Evolutionary conservation across 2,113 vertebrate genomes (phyloP).

Genomic region (Neomonachus schauinslandi): DNA sequence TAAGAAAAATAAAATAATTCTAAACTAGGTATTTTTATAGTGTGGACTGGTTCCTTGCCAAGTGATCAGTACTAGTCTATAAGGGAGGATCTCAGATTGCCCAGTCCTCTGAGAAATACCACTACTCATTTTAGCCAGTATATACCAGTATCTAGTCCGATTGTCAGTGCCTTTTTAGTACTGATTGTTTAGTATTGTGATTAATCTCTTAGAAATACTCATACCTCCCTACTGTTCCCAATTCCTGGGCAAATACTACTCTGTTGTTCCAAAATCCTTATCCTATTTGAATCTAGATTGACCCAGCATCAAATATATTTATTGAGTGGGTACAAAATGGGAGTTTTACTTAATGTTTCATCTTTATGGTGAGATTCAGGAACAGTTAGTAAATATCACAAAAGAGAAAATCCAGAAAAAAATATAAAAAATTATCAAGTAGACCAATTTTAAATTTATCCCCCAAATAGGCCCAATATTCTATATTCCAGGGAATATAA

Average conservation of each 20-base stretch:
- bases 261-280: neutral
- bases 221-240: neutral
- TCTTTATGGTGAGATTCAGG: neutral
- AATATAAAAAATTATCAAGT: neutral
- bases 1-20: conserved; percentile 10
- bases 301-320: neutral
- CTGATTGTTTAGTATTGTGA: neutral
- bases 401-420: neutral
- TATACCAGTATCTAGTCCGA: neutral
- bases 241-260: neutral
- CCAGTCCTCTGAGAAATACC: neutral
- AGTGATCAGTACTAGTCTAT: neutral
- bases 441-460: neutral
- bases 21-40: neutral
- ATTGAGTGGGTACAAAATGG: neutral
- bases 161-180: neutral
- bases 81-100: neutral
- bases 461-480: neutral
- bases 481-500: neutral
- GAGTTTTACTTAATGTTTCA: neutral
- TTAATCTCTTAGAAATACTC: conserved; percentile 4
- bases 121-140: neutral
- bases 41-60: neutral
- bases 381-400: neutral
- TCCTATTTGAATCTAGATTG: neutral